Evolutionary conservation across 2,113 vertebrate genomes (phyloP).

Genomic region (Pedionomus torquatus): DNA sequence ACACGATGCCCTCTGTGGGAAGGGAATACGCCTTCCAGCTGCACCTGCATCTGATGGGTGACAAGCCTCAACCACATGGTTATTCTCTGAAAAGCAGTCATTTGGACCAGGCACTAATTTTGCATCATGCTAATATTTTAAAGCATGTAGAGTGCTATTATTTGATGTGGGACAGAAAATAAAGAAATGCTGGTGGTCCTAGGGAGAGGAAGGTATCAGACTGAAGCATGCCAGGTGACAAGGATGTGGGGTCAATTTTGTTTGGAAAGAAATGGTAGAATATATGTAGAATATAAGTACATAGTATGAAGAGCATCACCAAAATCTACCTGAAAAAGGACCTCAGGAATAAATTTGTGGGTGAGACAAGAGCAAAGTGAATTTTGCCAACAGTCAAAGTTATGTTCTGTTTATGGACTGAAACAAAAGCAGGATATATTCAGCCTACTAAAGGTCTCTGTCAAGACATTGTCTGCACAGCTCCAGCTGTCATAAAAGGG

Average conservation of each 20-base stretch:
- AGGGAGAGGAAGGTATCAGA: background rate
- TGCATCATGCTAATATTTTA: background rate
- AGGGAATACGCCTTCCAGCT: background rate
- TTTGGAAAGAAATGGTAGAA: background rate
- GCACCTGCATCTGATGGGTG: background rate
- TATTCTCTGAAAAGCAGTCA: background rate
- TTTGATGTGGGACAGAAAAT: background rate
- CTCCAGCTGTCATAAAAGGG: background rate
- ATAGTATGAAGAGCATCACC: background rate
- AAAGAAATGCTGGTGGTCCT: background rate
- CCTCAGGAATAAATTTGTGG: background rate
- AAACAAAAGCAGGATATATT: background rate
- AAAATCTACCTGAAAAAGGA: background rate
- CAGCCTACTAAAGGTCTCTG: background rate
- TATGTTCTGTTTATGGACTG: background rate
- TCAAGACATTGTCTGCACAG: background rate
- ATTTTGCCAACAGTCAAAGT: background rate
- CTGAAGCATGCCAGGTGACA: background rate
- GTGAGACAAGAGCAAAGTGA: rapidly evolving
- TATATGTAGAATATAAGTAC: background rate
- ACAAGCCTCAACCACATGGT: background rate
- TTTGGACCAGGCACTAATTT: background rate
- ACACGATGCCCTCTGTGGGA: rapidly evolving
- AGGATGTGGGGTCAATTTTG: rapidly evolving
- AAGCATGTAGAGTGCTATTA: background rate